Evolutionary conservation across 2,888 invertebrate species (phyloP), one percentile per base, ranked within the genome.

Genomic region (Lumbricus terrestris): DNA sequence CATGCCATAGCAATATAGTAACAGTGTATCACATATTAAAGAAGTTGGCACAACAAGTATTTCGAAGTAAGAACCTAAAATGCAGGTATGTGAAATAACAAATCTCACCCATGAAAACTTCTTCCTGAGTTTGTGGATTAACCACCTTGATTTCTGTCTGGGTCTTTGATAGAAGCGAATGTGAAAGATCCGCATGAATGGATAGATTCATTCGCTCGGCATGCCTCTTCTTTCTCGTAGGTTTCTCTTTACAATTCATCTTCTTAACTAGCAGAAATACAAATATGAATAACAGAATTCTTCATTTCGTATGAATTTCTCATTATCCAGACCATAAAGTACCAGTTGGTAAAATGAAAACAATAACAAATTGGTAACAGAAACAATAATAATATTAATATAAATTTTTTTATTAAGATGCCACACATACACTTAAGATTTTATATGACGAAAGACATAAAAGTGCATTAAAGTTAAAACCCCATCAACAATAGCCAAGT

Each of bases 71-170:
- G 69, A n/a, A 69, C n/a, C 69, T n/a, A n/a, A 69, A n/a, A 69
- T 69, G n/a, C 2, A 8, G 69, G n/a, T n/a, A n/a, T 6, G 69
- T 69, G 29, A 11, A 90, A 38, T 40, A n/a, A 16, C 16, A n/a
- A 16, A 83, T 34, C 83, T 37, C 33, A 83, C 83, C 90, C 82
- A 90, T 37, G 47, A 90, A 37, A 83, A 83, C 83, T 82, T 83
- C 83, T n/a, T 82, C n/a, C 33, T 69, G 35, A 5, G 83, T 90
- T 47, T 82, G 82, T 82, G 83, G 90, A 83, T 90, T 83, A 6
- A 69, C 29, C 29, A 69, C 69, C n/a, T 69, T 69, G 29, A 69
- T 69, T 69, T 69, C 69, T 69, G 69, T n/a, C 69, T 3, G 69
- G 13, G 69, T 69, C n/a, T 11, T 69, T 29, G 69, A 16, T 11